Base-by-base conservation (phyloP, 2,888 invertebrate species). In the Parnassius apollo region DNA sequence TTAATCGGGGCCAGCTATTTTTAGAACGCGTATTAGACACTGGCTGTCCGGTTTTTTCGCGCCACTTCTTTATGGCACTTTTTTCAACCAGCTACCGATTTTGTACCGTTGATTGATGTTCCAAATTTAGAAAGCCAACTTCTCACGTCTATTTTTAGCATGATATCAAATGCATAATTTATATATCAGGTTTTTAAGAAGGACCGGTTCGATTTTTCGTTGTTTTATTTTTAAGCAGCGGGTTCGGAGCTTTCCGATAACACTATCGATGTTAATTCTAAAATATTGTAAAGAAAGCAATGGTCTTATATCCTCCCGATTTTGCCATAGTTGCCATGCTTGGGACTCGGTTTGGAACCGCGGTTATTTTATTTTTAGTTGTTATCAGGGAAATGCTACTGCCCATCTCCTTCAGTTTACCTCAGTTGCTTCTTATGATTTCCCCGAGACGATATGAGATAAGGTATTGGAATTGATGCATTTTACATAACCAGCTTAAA, bases 31-130 rank as follows among this genome's bases (percentile, higher is more conserved):
- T n/a, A 55, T 45, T 12, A 22, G 25, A 35, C 56, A 56, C 12
- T n/a, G 56, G 46, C 18, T 12, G 45, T 56, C 56, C 56, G 42
- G 53, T 53, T 53, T 53, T 53, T 42, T 42, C 42, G 42, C 53
- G 42, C 10, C 53, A 9, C 13, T 42, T 53, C 35, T 42, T 2
- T n/a, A 53, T 49, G 49, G 49, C 13, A n/a, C 8, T 9, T 11
- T 49, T 48, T 49, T 49, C 13, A 9, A 49, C 18, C 12, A 4
- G 44, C 8, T 8, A 46, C n/a, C 46, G 46, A 25, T 56, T 45
- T 25, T 1, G 50, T 57, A 57, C 57, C 57, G 57, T 57, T 57
- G 35, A 7, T 13, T 57, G 42, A 57, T 49, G 57, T 25, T 35
- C 11, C 35, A 57, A 50, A 57, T 57, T 42, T 49, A 42, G 42